These are phyloP conservation scores for Macrosiphum euphorbiae DNA, from an alignment of 2,888 invertebrate species.

Conservation along the genomic window DNA sequence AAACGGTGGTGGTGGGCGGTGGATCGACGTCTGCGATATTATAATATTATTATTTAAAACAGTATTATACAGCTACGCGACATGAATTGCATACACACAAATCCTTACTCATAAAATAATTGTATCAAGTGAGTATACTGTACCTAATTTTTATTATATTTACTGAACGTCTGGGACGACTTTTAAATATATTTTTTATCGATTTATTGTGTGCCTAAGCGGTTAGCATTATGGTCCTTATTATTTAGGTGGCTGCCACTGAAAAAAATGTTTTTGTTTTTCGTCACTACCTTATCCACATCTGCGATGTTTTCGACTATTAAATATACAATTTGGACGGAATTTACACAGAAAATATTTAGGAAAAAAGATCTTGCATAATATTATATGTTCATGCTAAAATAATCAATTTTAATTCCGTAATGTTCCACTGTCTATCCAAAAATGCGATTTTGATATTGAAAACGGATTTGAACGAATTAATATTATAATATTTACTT, in stretches of 20 bases:
- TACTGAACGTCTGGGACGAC: neutral
- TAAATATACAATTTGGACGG: neutral
- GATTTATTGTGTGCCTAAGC: neutral
- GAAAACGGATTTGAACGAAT: neutral
- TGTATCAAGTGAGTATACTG: neutral
- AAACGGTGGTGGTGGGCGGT: neutral
- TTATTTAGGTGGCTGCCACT: neutral
- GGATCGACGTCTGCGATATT: neutral
- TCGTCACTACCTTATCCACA: neutral
- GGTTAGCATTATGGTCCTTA: neutral
- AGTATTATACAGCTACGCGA: neutral
- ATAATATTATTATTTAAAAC: neutral
- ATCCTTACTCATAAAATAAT: neutral
- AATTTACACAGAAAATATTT: neutral
- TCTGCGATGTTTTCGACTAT: neutral
- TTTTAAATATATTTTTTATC: neutral
- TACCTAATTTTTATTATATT: neutral
- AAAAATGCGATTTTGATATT: neutral
- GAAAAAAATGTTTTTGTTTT: neutral
- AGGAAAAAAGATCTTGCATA: neutral
- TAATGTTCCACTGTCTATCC: neutral
- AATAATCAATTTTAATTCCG: neutral
- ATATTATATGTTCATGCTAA: neutral
- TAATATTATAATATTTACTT: neutral
- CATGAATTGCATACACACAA: constrained; percentile 3